Percentiles rank a stretch among this genome's conserved stretches.
These are phyloP conservation scores for Xenopus tropicalis DNA, from an alignment of 2,113 vertebrate species.

Conservation along the genomic window UCB_Xtro_10.0 CM004445.2:41956001-41956500, in stretches of 20 bases:
- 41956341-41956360: too few species aligned
- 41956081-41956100: constrained; percentile 23
- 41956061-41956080: constrained; percentile 5
- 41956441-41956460: too few species aligned
- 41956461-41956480: too few species aligned
- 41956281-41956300: constrained; percentile 14
- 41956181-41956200: constrained; percentile 19
- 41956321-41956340: too few species aligned
- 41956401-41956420: too few species aligned
- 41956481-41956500: too few species aligned
- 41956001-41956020: background rate
- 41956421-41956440: too few species aligned
- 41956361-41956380: too few species aligned
- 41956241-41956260: constrained; percentile 8
- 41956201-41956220: constrained; percentile 33
- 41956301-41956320: constrained; percentile 32
- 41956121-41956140: constrained; percentile 18
- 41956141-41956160: constrained; percentile 39
- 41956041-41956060: constrained; percentile 35
- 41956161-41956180: constrained; percentile 24
- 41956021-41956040: constrained; percentile 19
- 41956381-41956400: too few species aligned
- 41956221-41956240: constrained; percentile 14
- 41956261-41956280: constrained; percentile 36
- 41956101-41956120: constrained; percentile 12